Evolutionary conservation across 2,888 invertebrate species (phyloP).

Genomic region (Caenorhabditis angaria): DNA sequence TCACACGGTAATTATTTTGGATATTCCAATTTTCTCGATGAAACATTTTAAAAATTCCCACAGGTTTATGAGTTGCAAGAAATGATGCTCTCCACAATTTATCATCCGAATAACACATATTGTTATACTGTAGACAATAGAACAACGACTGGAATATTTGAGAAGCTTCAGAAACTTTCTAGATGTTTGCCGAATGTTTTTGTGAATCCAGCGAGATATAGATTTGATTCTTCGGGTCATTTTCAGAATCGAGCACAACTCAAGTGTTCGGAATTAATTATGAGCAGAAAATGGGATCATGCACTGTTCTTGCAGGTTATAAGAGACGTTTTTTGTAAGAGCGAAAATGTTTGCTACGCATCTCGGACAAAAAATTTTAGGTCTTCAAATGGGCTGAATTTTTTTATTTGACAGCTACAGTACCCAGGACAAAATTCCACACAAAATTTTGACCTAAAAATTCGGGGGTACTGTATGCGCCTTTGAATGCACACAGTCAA

Average conservation of each 20-base stretch:
- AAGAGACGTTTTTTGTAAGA: too few species aligned
- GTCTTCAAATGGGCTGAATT: too few species aligned
- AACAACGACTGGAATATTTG: constrained; percentile 16
- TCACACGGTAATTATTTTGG: neutral
- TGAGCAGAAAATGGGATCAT: constrained; percentile 29
- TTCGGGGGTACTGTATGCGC: too few species aligned
- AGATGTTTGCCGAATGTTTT: constrained; percentile 28
- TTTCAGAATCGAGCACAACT: constrained; percentile 36
- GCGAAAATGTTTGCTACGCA: too few species aligned
- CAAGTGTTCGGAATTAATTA: constrained; percentile 25
- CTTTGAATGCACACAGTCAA: too few species aligned
- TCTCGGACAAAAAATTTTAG: too few species aligned
- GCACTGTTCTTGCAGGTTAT: constrained; percentile 28
- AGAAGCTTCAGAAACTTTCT: constrained; percentile 14
- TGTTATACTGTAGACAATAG: constrained; percentile 32
- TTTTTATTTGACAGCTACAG: too few species aligned
- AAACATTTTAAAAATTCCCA: too few species aligned
- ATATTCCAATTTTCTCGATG: too few species aligned
- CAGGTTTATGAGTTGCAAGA: constrained; percentile 36
- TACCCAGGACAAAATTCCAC: too few species aligned
- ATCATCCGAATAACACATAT: constrained; percentile 34
- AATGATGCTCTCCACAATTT: constrained; percentile 25
- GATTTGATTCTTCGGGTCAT: constrained; percentile 22
- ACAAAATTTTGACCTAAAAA: too few species aligned
- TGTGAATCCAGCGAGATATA: constrained; percentile 24